Base-by-base conservation (phyloP, 2,888 invertebrate species). In the Crematogaster levior region DNA sequence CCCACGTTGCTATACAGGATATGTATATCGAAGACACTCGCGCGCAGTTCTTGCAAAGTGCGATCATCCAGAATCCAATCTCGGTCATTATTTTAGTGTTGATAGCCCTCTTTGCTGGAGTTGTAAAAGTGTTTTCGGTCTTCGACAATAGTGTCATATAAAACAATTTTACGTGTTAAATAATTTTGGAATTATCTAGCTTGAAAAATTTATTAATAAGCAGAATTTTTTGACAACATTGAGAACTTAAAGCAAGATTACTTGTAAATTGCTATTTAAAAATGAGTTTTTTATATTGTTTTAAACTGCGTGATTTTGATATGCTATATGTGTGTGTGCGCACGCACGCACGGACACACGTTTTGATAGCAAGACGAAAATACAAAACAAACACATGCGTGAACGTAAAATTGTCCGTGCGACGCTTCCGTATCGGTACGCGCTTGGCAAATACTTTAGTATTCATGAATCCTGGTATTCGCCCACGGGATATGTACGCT, bases 371-470 rank as follows among this genome's bases (percentile, higher is more conserved):
- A 0, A 40, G 51, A 53, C 21, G 65, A 65, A 40, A 15, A 37
- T 34, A 40, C 21, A 51, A 18, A 18, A 56, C 37, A 37, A 24
- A 34, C 43, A 30, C 7, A 21, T n/a, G 46, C 86, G 30, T 21
- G 70, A 12, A 43, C 34, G 34, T 53, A 60, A 63, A 63, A 81
- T 72, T 60, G 72, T 66, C 72, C 80, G 37, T 27, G 53, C 12
- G 63, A 53, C 56, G 66, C 60, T 34, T 43, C 61, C 66, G 83
- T 88, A 87, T 85, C 90, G 87, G 85, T 85, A 85, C 84, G 83
- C 89, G 77, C 87, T 88, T 91, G 87, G 93, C 93, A 93, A 93
- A 93, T 93, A 93, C 92, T 93, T 91, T 79, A 89, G 92, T 92
- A 93, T 94, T 94, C 93, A 93, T 93, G 93, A 92, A 92, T 90